These are phyloP conservation scores for Bos javanicus DNA, from an alignment of 2,113 vertebrate species.

Conservation along the genomic window DNA sequence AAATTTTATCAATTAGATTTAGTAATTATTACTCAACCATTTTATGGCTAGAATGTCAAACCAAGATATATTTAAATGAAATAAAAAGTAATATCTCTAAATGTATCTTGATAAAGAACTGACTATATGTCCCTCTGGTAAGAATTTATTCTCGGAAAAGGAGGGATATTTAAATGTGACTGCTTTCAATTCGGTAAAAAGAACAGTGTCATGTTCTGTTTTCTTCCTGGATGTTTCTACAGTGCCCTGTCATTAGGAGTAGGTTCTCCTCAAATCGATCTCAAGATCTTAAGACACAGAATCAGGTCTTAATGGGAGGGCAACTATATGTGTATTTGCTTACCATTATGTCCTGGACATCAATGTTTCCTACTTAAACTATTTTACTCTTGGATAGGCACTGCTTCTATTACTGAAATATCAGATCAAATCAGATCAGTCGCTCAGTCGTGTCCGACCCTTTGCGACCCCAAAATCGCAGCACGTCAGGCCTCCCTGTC, in stretches of 20 bases:
- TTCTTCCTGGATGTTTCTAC: not conserved
- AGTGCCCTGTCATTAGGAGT: not conserved
- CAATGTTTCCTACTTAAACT: not conserved
- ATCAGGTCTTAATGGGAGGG: not conserved
- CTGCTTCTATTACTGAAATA: not conserved
- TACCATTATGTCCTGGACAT: not conserved
- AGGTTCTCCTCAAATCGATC: not conserved
- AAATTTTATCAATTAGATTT: not conserved
- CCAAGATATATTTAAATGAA: not conserved
- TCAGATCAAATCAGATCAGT: not conserved
- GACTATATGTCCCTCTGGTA: not conserved
- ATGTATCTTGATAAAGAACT: not conserved
- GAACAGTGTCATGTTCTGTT: not conserved
- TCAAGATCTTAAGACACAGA: not conserved
- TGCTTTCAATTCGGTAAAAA: not conserved
- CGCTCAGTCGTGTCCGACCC: too few species aligned
- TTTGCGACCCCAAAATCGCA: too few species aligned
- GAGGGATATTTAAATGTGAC: not conserved
- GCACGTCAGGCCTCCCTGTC: too few species aligned
- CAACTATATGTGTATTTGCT: not conserved
- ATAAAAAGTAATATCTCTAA: not conserved
- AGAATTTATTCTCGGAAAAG: not conserved
- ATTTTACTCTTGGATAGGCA: not conserved
- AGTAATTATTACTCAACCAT: not conserved
- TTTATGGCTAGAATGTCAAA: constrained; percentile 10